These are phyloP conservation scores for Theocolax elegans DNA, from an alignment of 1,140 invertebrate genomes.

Conservation along the genomic window DNA sequence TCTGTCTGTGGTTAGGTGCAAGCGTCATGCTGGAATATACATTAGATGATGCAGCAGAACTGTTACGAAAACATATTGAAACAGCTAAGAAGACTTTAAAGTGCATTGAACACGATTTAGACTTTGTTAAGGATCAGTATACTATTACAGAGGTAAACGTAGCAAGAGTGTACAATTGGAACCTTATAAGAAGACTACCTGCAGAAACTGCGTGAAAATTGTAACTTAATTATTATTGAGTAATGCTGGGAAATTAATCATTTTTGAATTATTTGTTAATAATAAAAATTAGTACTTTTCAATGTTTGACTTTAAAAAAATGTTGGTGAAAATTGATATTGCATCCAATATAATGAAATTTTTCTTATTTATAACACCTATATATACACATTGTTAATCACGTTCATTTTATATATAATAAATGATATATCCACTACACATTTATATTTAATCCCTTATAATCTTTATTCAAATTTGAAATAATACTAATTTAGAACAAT, in stretches of 20 bases:
- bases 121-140: slow-evolving; percentile 93
- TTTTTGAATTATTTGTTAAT: slow-evolving; percentile 21
- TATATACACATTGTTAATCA: background rate
- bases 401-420: slow-evolving; percentile 24
- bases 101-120: slow-evolving; percentile 91
- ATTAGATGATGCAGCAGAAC: slow-evolving; percentile 88
- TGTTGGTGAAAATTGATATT: background rate
- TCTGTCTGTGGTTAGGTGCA: slow-evolving; percentile 97
- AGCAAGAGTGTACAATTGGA: slow-evolving; percentile 96
- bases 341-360: background rate
- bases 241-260: background rate
- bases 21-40: slow-evolving; percentile 99
- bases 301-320: background rate
- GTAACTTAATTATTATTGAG: background rate
- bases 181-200: slow-evolving; percentile 88
- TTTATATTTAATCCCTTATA: background rate
- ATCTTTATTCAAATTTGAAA: slow-evolving; percentile 1
- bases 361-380: background rate
- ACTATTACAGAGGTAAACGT: slow-evolving; percentile 99
- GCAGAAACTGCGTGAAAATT: slow-evolving; percentile 58
- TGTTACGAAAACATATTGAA: slow-evolving; percentile 89
- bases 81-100: slow-evolving; percentile 86
- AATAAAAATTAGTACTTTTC: background rate
- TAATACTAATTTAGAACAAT: too few species aligned
- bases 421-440: background rate